A percentile compares a stretch with the other conserved stretches of the same genome.
These are phyloP conservation scores for Venusia cambrica DNA, from an alignment of 2,888 invertebrate species.

Conservation along the genomic window DNA sequence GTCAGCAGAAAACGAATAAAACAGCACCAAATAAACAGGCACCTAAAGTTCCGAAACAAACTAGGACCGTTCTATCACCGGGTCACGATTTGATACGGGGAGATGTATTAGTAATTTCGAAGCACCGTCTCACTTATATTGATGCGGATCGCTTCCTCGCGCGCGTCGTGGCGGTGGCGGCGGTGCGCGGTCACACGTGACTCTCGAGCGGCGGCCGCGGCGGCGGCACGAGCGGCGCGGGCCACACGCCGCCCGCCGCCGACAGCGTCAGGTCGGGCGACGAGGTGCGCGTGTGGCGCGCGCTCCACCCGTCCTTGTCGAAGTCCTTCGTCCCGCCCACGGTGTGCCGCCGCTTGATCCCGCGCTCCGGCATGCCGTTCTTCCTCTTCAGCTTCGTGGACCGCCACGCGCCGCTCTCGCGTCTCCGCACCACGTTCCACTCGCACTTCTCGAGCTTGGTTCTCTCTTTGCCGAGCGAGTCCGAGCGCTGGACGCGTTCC, in stretches of 20 bases:
- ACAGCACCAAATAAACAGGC: slow-evolving; percentile 45
- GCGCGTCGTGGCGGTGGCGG: slow-evolving; percentile 1
- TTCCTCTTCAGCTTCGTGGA: slow-evolving; percentile 86
- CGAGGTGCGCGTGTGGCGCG: slow-evolving; percentile 81
- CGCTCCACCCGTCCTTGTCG: slow-evolving; percentile 82
- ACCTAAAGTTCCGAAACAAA: slow-evolving; percentile 35
- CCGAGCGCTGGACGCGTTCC: slow-evolving; percentile 34
- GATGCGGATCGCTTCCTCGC: background rate
- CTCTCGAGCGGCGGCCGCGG: slow-evolving; percentile 54
- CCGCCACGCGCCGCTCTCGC: slow-evolving; percentile 79
- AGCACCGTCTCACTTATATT: slow-evolving; percentile 10
- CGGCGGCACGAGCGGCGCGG: slow-evolving; percentile 52
- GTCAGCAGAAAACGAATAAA: slow-evolving; percentile 40
- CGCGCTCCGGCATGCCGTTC: slow-evolving; percentile 89
- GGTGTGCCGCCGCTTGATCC: slow-evolving; percentile 94
- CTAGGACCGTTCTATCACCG: slow-evolving; percentile 5
- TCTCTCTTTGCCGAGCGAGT: slow-evolving; percentile 52
- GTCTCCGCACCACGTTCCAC: slow-evolving; percentile 84
- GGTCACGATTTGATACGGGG: slow-evolving; percentile 2
- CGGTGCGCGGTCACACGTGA: slow-evolving; percentile 38
- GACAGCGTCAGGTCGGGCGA: slow-evolving; percentile 80
- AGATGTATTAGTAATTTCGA: background rate
- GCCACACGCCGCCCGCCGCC: slow-evolving; percentile 52
- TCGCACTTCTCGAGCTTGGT: slow-evolving; percentile 87
- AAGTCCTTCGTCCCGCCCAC: slow-evolving; percentile 96